phyloP scores from a whole-genome alignment of 2,888 invertebrate genomes.

The Cylindroiulus punctatus region DNA sequence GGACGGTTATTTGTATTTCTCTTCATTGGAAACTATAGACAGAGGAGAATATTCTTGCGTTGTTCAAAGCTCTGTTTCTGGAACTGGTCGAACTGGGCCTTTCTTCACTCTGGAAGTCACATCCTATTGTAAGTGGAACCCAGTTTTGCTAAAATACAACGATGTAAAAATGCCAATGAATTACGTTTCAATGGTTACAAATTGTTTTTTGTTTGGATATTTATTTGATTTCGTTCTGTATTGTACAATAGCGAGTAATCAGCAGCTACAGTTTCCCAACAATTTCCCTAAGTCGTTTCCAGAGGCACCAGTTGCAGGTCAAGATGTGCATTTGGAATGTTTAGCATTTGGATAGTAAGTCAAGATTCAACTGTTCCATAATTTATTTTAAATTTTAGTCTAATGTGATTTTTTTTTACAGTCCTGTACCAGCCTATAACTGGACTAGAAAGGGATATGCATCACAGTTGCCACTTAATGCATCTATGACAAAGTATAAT shows the following conservation, averaged over 20 bases:
- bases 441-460: slow-evolving; percentile 80
- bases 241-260: slow-evolving; percentile 77
- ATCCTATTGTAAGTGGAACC: slow-evolving; percentile 75
- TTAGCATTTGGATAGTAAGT: slow-evolving; percentile 92
- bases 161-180: too few relatives aligned
- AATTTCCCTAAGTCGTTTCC: slow-evolving; percentile 97
- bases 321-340: slow-evolving; percentile 91
- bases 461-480: slow-evolving; percentile 77
- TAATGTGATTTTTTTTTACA: slow-evolving; percentile 62
- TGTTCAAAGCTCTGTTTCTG: slow-evolving; percentile 86
- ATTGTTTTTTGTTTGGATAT: too few relatives aligned
- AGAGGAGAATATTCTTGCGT: slow-evolving; percentile 90
- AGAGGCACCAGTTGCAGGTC: slow-evolving; percentile 88
- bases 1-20: slow-evolving; percentile 94
- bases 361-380: not conserved
- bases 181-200: too few relatives aligned
- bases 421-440: slow-evolving; percentile 90
- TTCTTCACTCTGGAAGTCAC: slow-evolving; percentile 84
- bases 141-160: too few relatives aligned
- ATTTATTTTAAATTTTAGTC: not conserved
- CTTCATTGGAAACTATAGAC: slow-evolving; percentile 90
- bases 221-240: slow-evolving; percentile 1
- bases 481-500: slow-evolving; percentile 79
- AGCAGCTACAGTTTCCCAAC: slow-evolving; percentile 90
- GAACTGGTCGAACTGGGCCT: slow-evolving; percentile 89